phyloP scores from a whole-genome alignment of 2,113 vertebrate species.

The Nothocercus nigrocapillus region DNA sequence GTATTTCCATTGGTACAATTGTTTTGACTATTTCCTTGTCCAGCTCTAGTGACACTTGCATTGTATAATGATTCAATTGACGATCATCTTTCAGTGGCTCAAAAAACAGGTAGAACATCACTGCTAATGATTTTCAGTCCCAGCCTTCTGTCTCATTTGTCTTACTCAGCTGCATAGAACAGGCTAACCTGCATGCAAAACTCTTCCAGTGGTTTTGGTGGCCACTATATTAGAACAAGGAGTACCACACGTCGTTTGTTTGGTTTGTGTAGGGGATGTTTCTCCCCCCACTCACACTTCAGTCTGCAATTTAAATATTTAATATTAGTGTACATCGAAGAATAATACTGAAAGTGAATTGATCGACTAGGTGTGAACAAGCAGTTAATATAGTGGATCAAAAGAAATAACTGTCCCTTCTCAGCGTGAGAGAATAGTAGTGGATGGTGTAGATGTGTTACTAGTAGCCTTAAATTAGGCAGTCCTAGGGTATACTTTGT shows the following conservation, averaged over 20 bases:
- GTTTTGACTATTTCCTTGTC: background rate
- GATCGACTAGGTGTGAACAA: background rate
- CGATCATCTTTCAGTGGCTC: background rate
- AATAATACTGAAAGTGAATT: background rate
- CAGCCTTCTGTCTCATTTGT: background rate
- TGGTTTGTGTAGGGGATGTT: background rate
- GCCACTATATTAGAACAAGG: background rate
- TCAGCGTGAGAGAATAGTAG: fast-evolving
- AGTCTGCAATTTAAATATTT: background rate
- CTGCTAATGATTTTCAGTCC: background rate
- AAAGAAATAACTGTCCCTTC: background rate
- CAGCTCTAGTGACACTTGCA: background rate
- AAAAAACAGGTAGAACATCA: background rate
- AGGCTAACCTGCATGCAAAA: fast-evolving
- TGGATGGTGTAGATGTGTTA: background rate
- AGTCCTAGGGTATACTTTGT: fast-evolving
- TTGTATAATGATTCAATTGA: background rate
- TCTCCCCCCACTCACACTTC: background rate
- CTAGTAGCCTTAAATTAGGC: fast-evolving
- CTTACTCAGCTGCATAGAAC: background rate
- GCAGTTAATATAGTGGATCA: background rate
- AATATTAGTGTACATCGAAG: background rate
- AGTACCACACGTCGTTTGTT: fast-evolving
- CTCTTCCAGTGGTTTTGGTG: fast-evolving
- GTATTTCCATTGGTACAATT: background rate